Conservation (phyloP, 2,113 vertebrate species). For the cattle (Bos taurus) region ARS-UCD2.0 NC_037332.1:87537001-87537500, state of each 20-base stretch:
- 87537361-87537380: not conserved
- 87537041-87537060: not conserved
- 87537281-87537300: not conserved
- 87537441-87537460: not conserved
- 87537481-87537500: conserved; percentile 24
- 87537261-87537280: not conserved
- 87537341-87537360: accelerated
- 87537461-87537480: conserved; percentile 27
- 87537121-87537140: not conserved
- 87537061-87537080: not conserved
- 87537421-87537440: not conserved
- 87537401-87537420: not conserved
- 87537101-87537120: not conserved
- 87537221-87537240: not conserved
- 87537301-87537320: not conserved
- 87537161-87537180: not conserved
- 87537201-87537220: not conserved
- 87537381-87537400: not conserved
- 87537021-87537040: not conserved
- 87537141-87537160: not conserved
- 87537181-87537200: not conserved
- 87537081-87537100: not conserved
- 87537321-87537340: not conserved
- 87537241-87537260: not conserved
- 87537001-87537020: not conserved